phyloP scores from a whole-genome alignment of 2,113 vertebrate genomes.

The Piaya cayana region DNA sequence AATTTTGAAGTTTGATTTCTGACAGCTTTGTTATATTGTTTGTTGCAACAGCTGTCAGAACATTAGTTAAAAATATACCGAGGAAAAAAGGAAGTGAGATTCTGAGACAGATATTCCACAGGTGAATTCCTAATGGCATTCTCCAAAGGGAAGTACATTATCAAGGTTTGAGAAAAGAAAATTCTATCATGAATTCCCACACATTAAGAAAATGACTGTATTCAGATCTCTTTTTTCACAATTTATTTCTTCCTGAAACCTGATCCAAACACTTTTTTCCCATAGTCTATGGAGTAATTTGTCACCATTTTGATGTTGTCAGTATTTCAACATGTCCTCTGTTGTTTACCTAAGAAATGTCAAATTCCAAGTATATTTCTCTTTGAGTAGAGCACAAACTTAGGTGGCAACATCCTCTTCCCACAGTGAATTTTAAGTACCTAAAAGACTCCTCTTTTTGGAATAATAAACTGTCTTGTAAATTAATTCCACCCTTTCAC shows the following conservation, averaged over 20 bases:
- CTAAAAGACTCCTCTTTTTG: neutral
- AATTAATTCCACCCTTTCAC: neutral
- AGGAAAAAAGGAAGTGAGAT: neutral
- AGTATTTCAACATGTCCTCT: neutral
- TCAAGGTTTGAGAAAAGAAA: neutral
- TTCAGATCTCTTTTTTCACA: neutral
- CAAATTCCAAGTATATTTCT: neutral
- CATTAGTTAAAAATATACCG: neutral
- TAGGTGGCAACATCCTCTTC: neutral
- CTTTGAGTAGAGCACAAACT: neutral
- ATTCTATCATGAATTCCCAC: neutral
- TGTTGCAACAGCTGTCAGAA: neutral
- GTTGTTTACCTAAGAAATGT: neutral
- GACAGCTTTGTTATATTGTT: neutral
- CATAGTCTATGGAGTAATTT: neutral
- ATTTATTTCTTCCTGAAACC: neutral
- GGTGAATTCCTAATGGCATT: neutral
- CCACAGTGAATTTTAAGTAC: neutral
- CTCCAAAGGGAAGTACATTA: neutral
- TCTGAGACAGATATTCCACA: neutral
- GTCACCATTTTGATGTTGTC: neutral
- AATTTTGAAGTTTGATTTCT: conserved; percentile 1
- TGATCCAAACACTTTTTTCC: neutral
- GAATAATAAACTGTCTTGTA: neutral
- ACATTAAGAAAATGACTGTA: neutral